phyloP scores from a whole-genome alignment of 2,888 invertebrate genomes.

The Stegana nigrithorax region DNA sequence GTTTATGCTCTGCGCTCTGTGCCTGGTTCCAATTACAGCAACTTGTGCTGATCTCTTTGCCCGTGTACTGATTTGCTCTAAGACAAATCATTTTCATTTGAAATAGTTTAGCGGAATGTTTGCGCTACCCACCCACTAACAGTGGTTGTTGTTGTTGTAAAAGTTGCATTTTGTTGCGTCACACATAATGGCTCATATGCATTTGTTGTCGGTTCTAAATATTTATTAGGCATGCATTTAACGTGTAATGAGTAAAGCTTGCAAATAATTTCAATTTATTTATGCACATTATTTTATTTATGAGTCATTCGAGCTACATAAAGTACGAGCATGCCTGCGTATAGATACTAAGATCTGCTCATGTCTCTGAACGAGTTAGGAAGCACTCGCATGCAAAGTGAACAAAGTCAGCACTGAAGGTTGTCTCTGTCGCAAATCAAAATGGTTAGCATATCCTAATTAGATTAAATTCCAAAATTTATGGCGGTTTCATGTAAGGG shows the following conservation, averaged over 20 bases:
- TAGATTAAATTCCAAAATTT: slow-evolving; percentile 40
- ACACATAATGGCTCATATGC: not conserved
- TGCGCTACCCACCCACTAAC: not conserved
- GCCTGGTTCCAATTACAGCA: slow-evolving; percentile 40
- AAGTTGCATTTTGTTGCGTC: not conserved
- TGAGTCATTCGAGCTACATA: slow-evolving; percentile 8
- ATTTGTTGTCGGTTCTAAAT: no score
- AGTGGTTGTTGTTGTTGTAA: not conserved
- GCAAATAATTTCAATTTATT: slow-evolving; percentile 38
- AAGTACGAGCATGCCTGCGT: no score
- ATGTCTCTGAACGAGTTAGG: no score
- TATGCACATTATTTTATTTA: slow-evolving; percentile 37
- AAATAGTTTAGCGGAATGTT: not conserved
- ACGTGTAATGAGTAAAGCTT: slow-evolving; percentile 37
- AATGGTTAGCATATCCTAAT: no score
- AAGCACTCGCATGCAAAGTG: no score
- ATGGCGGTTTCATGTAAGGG: slow-evolving; percentile 48
- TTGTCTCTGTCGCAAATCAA: not conserved
- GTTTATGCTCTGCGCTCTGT: not conserved
- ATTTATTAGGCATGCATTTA: slow-evolving; percentile 16
- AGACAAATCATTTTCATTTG: not conserved
- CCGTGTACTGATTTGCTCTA: slow-evolving; percentile 29
- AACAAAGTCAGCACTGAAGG: no score
- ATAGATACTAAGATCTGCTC: no score
- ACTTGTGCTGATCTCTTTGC: slow-evolving; percentile 21